These are phyloP conservation scores for Lordiphosa clarofinis DNA, from an alignment of 1,140 invertebrate species.

Conservation along the genomic window DNA sequence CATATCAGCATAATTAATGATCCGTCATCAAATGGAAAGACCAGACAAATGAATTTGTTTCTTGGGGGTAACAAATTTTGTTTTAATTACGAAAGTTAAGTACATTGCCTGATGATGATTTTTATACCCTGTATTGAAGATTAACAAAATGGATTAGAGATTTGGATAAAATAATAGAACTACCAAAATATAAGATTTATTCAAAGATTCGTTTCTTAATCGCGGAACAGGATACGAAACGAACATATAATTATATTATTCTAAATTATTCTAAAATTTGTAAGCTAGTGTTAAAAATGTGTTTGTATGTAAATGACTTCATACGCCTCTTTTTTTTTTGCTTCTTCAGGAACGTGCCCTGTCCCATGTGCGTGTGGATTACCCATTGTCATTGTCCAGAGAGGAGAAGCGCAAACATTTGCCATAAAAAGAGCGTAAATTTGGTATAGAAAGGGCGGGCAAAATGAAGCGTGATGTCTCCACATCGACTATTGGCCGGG, in stretches of 20 bases:
- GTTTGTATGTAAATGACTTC: conserved; percentile 6
- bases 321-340: background rate
- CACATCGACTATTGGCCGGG: conserved; percentile 81
- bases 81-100: background rate
- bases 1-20: conserved; percentile 61
- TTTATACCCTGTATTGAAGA: no score
- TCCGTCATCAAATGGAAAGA: no score
- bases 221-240: no score
- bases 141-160: no score
- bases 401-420: conserved; percentile 34
- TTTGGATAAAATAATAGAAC: no score
- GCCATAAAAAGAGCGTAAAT: background rate
- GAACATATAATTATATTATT: no score
- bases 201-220: no score
- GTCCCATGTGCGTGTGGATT: conserved; percentile 74
- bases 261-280: no score
- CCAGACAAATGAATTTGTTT: conserved; percentile 4
- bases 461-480: conserved; percentile 80
- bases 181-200: no score
- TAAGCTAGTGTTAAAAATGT: no score
- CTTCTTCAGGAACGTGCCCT: conserved; percentile 52
- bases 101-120: no score
- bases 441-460: background rate
- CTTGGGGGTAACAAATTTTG: background rate
- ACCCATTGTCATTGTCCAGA: conserved; percentile 57